Percentiles rank a stretch among this genome's conserved stretches.
phyloP scores from a whole-genome alignment of 2,113 vertebrate genomes.

The Paradoxurus hermaphroditus region DNA sequence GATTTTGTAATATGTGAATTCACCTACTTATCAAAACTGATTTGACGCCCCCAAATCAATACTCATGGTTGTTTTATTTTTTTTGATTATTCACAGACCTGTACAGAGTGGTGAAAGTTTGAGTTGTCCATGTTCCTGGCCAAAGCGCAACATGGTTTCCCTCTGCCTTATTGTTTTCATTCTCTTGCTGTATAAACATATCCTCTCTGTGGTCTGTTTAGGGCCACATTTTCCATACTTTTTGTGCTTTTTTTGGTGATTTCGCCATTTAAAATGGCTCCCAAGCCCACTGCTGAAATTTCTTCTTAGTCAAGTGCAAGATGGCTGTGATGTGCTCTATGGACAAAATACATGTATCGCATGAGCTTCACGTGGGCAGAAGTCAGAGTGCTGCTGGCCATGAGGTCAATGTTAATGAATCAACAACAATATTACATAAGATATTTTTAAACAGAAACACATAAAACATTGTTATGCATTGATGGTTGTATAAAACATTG shows the following conservation, averaged over 20 bases:
- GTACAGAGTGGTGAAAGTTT: neutral
- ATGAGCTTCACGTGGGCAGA: neutral
- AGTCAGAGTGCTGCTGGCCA: neutral
- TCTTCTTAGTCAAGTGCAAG: neutral
- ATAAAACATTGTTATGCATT: neutral
- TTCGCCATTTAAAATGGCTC: neutral
- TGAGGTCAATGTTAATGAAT: neutral
- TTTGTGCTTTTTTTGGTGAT: neutral
- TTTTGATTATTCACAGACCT: neutral
- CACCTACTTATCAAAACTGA: neutral
- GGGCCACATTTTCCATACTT: neutral
- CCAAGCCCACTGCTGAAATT: neutral
- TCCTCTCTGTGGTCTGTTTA: neutral
- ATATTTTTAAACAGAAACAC: neutral
- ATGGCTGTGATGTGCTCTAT: neutral
- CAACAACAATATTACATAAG: neutral
- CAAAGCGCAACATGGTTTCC: fast-evolving
- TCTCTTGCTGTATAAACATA: neutral
- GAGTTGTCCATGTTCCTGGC: neutral
- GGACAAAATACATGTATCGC: neutral
- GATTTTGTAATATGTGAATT: neutral
- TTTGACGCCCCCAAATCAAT: neutral
- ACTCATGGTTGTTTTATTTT: neutral
- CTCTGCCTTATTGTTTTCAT: neutral
- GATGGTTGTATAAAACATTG: neutral